Evolutionary conservation across 2,888 invertebrate genomes (phyloP), one percentile per base, ranked within the genome.

Genomic region (Laothoe populi): DNA sequence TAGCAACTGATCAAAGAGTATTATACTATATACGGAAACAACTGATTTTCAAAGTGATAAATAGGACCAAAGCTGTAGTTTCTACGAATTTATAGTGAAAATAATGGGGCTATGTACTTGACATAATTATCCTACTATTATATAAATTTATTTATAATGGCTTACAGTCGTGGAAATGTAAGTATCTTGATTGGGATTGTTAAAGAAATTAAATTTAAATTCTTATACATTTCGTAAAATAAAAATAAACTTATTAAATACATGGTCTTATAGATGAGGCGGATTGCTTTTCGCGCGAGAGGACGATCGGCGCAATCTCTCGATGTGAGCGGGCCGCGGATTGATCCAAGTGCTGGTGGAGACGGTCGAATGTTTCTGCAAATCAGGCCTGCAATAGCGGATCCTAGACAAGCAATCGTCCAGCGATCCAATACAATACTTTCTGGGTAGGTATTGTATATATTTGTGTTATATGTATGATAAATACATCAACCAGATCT

Each of bases 401-500:
- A 92, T 68, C 80, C 87, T 0, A 80, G 88, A 67, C 76, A 80
- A 59, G 76, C 82, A 16, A 74, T 83, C 59, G 77, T 82, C 42
- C 89, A 88, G 66, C 84, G 94, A 49, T 94, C 94, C 4, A 89
- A 94, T 68, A 93, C 94, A 66, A 93, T 92, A 57, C 75, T 94
- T 68, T 73, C 86, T 2, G 83, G 90, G 92, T 91, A 77, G 7
- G 8, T 26, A 24, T 26, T 23, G 13, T 46, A 13, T 13, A 46
- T 46, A 11, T 1, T 40, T n/a, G n/a, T n/a, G n/a, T n/a, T n/a
- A n/a, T n/a, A n/a, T n/a, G n/a, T n/a, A n/a, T n/a, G n/a, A n/a
- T n/a, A n/a, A n/a, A n/a, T n/a, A n/a, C n/a, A n/a, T n/a, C n/a
- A n/a, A n/a, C n/a, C n/a, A n/a, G n/a, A n/a, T n/a, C n/a, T n/a